Base-by-base conservation (phyloP, 2,797 vertebrate species). In the Ceryle rudis region DNA sequence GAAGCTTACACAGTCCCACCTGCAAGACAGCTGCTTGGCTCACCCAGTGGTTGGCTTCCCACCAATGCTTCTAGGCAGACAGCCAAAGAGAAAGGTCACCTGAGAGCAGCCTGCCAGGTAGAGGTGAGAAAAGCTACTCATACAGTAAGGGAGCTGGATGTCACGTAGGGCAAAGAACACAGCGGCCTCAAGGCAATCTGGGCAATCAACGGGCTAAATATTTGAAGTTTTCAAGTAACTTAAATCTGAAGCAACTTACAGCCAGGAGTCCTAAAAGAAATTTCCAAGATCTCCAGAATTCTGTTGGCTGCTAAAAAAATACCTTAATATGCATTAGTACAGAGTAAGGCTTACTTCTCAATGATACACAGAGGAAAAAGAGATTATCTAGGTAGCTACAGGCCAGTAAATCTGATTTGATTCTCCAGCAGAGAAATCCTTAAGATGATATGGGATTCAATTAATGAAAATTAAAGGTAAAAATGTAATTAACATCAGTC, bases 381-480 rank as follows among this genome's bases (percentile, higher is more conserved):
- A 6, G 22, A 77, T 87, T 66, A 77, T 62, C 46, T 54, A 44
- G 7, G 17, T 44, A 77, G 70, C 42, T 80, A 28, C 13, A 55
- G 54, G 19, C 5, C 23, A 67, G 33, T 83, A 81, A 83, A 85
- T 83, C 31, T 86, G 79, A 74, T 89, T 87, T 88, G 5, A 17
- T 3, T 83, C 20, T 74, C 64, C n/a, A 81, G 16, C 16, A 91
- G 29, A 93, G 33, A 91, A 89, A 71, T 74, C 10, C 28, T 33
- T 16, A 84, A 77, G 37, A 1, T 91, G 46, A 78, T 86, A 64
- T 9, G 35, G 41, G 52, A 88, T 57, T 93, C 33, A 88, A 23
- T 78, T 57, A 90, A 83, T 28, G 15, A 90, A 95, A 91, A 74
- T 57, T 78, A 86, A 91, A 86, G 11, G 6, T 67, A 94, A 42